Evolutionary conservation across 35 echinoderm and acorn worm species (phyloP), one percentile per base, ranked within the genome.

Genomic region (Patiria miniata): DNA sequence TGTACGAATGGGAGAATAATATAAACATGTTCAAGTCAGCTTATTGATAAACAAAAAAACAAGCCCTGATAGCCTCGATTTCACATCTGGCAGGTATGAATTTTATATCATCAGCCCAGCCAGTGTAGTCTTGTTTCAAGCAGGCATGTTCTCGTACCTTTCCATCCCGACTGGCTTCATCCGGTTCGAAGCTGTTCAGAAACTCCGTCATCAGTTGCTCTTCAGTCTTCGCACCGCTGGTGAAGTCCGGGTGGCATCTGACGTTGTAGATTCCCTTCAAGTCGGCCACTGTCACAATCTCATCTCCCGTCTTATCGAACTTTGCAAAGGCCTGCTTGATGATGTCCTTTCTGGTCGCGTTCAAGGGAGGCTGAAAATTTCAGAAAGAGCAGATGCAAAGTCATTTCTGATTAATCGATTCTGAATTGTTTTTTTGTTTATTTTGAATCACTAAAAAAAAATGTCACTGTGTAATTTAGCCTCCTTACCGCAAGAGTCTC

Each of bases 221-320:
- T 39, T 84, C 81, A 1, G 88, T 90, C 68, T 32, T 69, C 23
- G 77, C 58, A 17, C 88, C 88, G 61, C 44, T 83, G 16, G 40
- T 65, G 51, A 47, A 89, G 37, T 82, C 81, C 21, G 87, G 87
- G 79, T 78, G 44, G 22, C 78, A 22, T 5, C 6, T 84, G 17
- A 40, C 82, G 50, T 81, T 68, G 68, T 53, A 79, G 40, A 86
- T 54, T 6, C 82, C 90, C 17, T 65, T 77, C 7, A 91, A 40
- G 52, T 91, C 90, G 8, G 57, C 78, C 30, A 81, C 21, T 1
- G 90, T 91, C 14, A 83, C 19, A 7, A 86, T 54, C 4, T 83
- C 90, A 68, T 91, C 90, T 17, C 90, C 90, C 5, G 83, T 80
- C 58, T 83, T 91, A 39, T 91, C 90, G 15, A 81, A 19, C 36